Conservation (phyloP, 2,888 invertebrate species). For the Imbricaverruca yamaguchii region DNA sequence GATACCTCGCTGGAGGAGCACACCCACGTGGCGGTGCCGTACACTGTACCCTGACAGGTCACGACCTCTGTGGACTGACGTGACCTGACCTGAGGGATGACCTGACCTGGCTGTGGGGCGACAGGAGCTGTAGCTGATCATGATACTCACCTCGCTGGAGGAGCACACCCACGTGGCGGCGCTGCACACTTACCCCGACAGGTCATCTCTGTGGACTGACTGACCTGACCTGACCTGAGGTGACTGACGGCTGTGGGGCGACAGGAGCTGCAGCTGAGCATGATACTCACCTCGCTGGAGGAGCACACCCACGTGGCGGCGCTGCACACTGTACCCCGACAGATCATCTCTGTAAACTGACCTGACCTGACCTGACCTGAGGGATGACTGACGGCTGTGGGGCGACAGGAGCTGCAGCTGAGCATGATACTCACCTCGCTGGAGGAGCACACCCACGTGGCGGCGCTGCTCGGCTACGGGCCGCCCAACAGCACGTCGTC, state of each 20-base stretch:
- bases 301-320: conserved; percentile 53
- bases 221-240: no score
- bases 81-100: no score
- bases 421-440: conserved; percentile 54
- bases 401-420: conserved; percentile 49
- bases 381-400: no score
- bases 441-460: conserved; percentile 53
- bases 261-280: conserved; percentile 51
- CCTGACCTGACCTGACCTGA: no score
- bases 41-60: no score
- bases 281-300: conserved; percentile 54
- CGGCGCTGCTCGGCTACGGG: conserved; percentile 49
- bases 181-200: conserved; percentile 37
- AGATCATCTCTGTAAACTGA: no score
- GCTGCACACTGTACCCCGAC: no score
- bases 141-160: conserved; percentile 54
- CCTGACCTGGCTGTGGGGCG: no score
- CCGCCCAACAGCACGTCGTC: conserved; percentile 23
- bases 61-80: no score
- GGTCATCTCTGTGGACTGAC: no score
- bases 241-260: conserved; percentile 6
- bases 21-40: no score
- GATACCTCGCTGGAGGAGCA: no score
- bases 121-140: conserved; percentile 51
- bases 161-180: conserved; percentile 53